Conservation (phyloP, 2,113 vertebrate genomes). For the Thomomys bottae region DNA sequence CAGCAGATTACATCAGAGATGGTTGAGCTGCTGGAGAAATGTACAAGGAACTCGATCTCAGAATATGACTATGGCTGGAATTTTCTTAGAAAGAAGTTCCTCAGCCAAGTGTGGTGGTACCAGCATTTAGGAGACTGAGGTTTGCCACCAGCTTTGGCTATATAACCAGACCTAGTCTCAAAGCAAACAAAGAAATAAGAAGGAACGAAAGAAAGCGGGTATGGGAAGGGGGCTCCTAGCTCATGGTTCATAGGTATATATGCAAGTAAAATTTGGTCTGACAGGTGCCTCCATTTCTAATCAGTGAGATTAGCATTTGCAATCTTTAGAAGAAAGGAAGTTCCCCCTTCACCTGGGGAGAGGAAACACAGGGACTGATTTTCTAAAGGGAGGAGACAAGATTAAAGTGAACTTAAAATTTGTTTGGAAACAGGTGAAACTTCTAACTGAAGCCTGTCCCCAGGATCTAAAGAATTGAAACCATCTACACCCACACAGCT, state of each 20-base stretch:
- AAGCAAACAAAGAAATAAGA: no score
- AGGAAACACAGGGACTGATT: not conserved
- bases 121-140: no score
- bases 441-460: not conserved
- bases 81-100: not conserved
- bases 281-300: not conserved
- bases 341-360: not conserved
- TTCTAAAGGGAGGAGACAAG: not conserved
- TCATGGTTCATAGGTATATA: not conserved
- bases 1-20: not conserved
- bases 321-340: not conserved
- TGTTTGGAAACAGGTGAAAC: not conserved
- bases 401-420: not conserved
- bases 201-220: no score
- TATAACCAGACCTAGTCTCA: no score
- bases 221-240: no score
- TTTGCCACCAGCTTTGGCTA: no score
- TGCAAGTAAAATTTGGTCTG: not conserved
- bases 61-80: not conserved
- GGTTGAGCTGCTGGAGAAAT: not conserved
- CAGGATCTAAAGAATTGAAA: conserved; percentile 31
- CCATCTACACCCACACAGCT: not conserved
- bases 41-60: not conserved
- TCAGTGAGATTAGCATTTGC: not conserved
- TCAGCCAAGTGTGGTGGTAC: no score